Percentiles rank a stretch among this genome's conserved stretches.
These are phyloP conservation scores for Diuraphis noxia DNA, from an alignment of 1,140 invertebrate genomes.

Conservation along the genomic window DNA sequence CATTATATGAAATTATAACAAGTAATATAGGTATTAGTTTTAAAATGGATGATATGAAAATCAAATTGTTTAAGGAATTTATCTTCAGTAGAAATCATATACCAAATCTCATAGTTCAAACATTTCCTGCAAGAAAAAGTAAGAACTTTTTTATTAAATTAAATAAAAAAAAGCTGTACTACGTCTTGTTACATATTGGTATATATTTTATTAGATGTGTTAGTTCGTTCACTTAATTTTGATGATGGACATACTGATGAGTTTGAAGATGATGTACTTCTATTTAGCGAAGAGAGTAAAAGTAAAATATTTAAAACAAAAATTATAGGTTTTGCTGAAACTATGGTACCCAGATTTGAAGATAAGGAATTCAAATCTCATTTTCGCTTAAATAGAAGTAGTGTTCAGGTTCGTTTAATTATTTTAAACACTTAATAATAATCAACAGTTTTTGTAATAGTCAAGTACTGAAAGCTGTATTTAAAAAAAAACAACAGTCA, in stretches of 20 bases:
- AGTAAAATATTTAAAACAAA: neutral
- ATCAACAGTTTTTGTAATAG: no score
- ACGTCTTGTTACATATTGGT: no score
- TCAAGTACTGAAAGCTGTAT: no score
- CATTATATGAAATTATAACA: neutral
- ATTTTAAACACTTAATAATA: neutral
- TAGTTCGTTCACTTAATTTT: no score
- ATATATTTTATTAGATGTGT: no score
- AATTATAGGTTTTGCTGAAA: neutral
- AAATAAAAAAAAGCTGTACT: no score
- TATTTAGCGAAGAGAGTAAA: neutral
- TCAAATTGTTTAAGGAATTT: neutral
- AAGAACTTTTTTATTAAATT: no score
- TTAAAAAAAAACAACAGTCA: no score
- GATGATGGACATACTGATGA: neutral
- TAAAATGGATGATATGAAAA: neutral
- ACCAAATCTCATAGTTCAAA: no score
- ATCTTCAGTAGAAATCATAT: neutral
- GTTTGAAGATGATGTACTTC: neutral
- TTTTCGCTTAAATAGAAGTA: neutral
- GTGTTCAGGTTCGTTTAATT: neutral
- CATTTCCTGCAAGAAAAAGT: no score
- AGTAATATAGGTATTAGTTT: neutral
- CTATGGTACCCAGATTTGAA: neutral
- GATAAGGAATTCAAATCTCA: neutral